phyloP scores from a whole-genome alignment of 1,140 invertebrate genomes.

The Camponotus pennsylvanicus region DNA sequence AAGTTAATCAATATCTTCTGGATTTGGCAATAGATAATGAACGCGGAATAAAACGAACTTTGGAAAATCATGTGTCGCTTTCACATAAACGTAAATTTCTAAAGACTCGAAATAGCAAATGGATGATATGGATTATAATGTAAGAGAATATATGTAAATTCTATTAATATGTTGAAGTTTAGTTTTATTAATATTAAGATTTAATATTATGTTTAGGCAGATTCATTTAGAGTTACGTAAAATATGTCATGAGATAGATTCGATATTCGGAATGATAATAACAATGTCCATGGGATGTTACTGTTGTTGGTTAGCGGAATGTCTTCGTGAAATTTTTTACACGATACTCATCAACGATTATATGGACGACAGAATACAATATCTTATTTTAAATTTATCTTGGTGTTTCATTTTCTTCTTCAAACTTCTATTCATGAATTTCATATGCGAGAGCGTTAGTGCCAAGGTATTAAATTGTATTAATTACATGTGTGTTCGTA shows the following conservation, averaged over 20 bases:
- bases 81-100: neutral
- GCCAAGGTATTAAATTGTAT: too few relatives aligned
- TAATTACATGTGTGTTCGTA: too few relatives aligned
- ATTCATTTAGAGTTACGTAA: constrained; percentile 19
- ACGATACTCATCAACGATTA: neutral
- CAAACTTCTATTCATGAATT: neutral
- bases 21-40: neutral
- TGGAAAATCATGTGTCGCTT: neutral
- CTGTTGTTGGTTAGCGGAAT: neutral
- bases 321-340: neutral
- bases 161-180: neutral
- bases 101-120: neutral
- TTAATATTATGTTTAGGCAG: constrained; percentile 6
- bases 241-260: constrained; percentile 5
- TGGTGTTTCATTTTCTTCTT: neutral
- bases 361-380: neutral
- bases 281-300: neutral
- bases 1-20: constrained; percentile 3
- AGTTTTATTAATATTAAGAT: neutral
- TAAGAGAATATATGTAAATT: constrained; percentile 4
- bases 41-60: neutral
- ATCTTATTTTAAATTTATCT: too few relatives aligned
- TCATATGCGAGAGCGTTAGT: too few relatives aligned
- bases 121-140: constrained; percentile 19
- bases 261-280: neutral